Percentiles rank a stretch among this genome's conserved stretches.
phyloP scores from a whole-genome alignment of 2,888 invertebrate genomes.

The Phoronis australis region DNA sequence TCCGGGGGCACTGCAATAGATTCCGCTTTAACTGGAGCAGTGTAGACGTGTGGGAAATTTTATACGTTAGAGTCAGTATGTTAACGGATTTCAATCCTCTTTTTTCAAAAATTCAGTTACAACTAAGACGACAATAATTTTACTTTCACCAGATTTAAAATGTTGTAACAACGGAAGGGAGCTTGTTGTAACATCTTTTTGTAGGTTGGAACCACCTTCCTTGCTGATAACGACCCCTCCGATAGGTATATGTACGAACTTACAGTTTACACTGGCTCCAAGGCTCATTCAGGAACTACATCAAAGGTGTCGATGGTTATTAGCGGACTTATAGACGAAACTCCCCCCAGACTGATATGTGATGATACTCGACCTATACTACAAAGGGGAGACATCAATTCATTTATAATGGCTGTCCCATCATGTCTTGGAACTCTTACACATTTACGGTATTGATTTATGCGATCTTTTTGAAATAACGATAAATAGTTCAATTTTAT shows the following conservation, averaged over 20 bases:
- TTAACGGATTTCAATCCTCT: no score
- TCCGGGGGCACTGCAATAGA: no score
- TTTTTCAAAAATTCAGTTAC: no score
- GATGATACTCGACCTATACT: slow-evolving; percentile 36
- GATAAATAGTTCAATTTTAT: no score
- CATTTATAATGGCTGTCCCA: slow-evolving; percentile 45
- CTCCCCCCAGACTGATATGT: slow-evolving; percentile 31
- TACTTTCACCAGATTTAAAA: no score
- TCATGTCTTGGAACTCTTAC: slow-evolving; percentile 12
- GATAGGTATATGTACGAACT: slow-evolving; percentile 50
- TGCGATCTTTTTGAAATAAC: no score
- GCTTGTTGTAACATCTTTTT: no score
- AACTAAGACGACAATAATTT: no score
- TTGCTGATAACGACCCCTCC: slow-evolving; percentile 42
- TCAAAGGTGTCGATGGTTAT: slow-evolving; percentile 33
- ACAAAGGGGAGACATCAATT: slow-evolving; percentile 33
- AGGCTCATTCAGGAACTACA: slow-evolving; percentile 21
- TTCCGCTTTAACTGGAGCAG: no score
- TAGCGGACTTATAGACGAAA: slow-evolving; percentile 40
- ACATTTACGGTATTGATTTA: slow-evolving; percentile 13
- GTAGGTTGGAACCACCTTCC: slow-evolving; percentile 38
- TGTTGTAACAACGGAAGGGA: no score
- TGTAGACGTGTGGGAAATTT: no score
- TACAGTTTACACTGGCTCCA: slow-evolving; percentile 38
- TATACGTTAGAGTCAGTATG: no score